Evolutionary conservation across 2,113 vertebrate species (phyloP).

Genomic region (Malurus alboscapulatus): DNA sequence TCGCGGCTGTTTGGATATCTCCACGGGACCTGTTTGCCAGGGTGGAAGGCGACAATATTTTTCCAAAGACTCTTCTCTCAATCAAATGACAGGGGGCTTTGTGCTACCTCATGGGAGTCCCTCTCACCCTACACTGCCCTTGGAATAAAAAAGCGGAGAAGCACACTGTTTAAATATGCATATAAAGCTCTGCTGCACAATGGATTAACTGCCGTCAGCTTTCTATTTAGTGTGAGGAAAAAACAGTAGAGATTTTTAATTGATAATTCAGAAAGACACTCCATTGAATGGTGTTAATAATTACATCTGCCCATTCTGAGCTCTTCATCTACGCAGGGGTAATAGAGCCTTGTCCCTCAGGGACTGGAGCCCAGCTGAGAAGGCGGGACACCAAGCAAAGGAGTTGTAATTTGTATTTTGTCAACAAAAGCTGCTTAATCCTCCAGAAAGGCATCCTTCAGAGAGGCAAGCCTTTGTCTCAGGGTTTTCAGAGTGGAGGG

Average conservation of each 20-base stretch:
- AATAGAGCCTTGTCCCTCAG: conserved; percentile 62
- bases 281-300: conserved; percentile 66
- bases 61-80: conserved; percentile 42
- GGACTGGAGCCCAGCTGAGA: conserved; percentile 70
- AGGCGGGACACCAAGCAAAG: conserved; percentile 70
- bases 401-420: conserved; percentile 84
- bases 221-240: conserved; percentile 38
- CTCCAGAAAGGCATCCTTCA: conserved; percentile 76
- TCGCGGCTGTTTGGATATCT: conserved; percentile 32
- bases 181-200: conserved; percentile 56
- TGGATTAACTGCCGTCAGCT: conserved; percentile 52
- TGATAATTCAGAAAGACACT: conserved; percentile 68
- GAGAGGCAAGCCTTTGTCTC: conserved; percentile 74
- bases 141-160: conserved; percentile 35
- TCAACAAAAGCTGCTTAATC: conserved; percentile 84
- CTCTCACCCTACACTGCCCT: conserved; percentile 47
- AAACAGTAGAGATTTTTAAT: conserved; percentile 69
- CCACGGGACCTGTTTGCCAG: conserved; percentile 64
- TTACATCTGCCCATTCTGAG: conserved; percentile 66
- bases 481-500: conserved; percentile 62
- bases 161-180: conserved; percentile 61
- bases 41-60: conserved; percentile 51
- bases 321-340: conserved; percentile 62
- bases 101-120: conserved; percentile 55
- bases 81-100: conserved; percentile 49